A percentile compares a stretch with the other conserved stretches of the same genome.
phyloP scores from a whole-genome alignment of 2,888 invertebrate genomes.

The Nineta flava region DNA sequence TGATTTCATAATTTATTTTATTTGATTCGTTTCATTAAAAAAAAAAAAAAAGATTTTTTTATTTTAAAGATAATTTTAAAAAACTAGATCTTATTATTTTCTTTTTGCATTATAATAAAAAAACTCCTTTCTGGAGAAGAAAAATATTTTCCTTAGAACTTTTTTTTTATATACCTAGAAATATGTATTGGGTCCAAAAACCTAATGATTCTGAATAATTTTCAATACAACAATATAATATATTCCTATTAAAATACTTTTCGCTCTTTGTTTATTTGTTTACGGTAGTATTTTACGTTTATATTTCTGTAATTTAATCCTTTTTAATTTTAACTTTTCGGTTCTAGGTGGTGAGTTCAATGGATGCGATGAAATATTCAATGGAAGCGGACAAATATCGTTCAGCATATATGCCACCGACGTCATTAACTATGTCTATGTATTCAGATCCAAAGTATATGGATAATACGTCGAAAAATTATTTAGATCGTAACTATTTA shows the following conservation, averaged over 20 bases:
- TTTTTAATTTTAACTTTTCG: constrained; percentile 14
- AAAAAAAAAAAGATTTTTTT: no score
- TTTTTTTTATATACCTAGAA: no score
- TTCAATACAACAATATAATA: no score
- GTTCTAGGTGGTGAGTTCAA: constrained; percentile 54
- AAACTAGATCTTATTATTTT: constrained; percentile 1
- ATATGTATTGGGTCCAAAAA: no score
- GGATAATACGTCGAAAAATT: constrained; percentile 37
- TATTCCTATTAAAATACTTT: not conserved
- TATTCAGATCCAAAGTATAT: constrained; percentile 54
- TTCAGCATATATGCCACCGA: constrained; percentile 47
- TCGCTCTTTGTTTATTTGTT: not conserved
- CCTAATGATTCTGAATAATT: no score
- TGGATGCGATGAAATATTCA: constrained; percentile 66
- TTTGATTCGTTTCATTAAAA: no score
- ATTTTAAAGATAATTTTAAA: no score
- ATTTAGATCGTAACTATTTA: constrained; percentile 46
- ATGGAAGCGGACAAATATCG: constrained; percentile 64
- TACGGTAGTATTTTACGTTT: not conserved
- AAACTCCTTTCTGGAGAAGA: no score
- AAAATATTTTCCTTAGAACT: no score
- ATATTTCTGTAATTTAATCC: not conserved
- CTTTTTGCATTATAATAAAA: no score
- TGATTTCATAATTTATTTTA: no score
- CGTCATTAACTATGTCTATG: constrained; percentile 49